These are phyloP conservation scores for Astyanax mexicanus DNA, from an alignment of 2,797 vertebrate genomes.

Conservation along the genomic window DNA sequence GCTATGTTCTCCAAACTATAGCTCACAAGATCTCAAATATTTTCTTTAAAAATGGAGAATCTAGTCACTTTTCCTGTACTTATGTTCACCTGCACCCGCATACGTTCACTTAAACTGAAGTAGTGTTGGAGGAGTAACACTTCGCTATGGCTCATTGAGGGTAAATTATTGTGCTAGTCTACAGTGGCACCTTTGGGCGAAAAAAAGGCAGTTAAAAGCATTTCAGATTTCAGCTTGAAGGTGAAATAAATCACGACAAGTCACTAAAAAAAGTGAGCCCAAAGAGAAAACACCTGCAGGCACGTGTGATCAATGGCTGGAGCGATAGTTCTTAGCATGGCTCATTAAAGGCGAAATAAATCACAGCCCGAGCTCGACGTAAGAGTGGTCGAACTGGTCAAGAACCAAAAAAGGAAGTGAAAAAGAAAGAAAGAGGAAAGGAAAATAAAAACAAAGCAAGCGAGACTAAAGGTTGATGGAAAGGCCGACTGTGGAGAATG, in stretches of 20 bases:
- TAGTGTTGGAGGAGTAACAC: not conserved
- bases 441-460: conserved; percentile 29
- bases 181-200: not conserved
- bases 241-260: not conserved
- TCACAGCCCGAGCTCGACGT: not conserved
- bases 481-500: not conserved
- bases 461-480: conserved; percentile 31
- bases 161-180: not conserved
- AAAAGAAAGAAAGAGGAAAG: conserved; percentile 58
- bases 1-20: no score
- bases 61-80: no score
- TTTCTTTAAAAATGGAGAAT: no score
- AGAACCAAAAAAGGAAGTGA: conserved; percentile 41
- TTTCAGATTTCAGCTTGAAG: not conserved
- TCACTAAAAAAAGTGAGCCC: not conserved
- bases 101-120: no score
- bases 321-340: not conserved
- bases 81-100: no score
- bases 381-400: not conserved
- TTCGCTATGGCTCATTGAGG: not conserved
- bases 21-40: no score
- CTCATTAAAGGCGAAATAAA: conserved; percentile 25
- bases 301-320: not conserved
- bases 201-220: not conserved
- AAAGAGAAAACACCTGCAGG: not conserved